Evolutionary conservation across 2,888 invertebrate genomes (phyloP), one percentile per base, ranked within the genome.

Genomic region (Melanostoma scalare): DNA sequence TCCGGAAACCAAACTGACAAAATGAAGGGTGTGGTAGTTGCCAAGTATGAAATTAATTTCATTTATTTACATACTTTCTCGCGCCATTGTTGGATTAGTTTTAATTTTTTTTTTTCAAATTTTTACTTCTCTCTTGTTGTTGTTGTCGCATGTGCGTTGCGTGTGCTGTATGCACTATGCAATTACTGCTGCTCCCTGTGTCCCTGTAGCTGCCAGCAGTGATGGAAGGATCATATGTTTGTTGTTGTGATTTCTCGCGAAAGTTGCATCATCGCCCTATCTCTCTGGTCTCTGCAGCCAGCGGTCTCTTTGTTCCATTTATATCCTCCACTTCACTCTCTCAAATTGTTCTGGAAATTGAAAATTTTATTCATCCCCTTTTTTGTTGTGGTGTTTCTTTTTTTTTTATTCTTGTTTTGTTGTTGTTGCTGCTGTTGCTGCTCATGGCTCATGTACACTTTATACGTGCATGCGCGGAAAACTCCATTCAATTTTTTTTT

Each of bases 11-110:
- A 1, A 20, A 20, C 20, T 72, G 42, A 36, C 67, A 48, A 73
- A 79, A 73, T 73, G 73, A 79, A 79, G 79, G 79, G 79, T 79
- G 79, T 79, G 79, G 79, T 79, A 79, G 79, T 79, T 73, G 73
- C 79, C 73, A 79, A 79, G 79, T 65, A 79, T 73, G 68, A 60
- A 73, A 73, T 53, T 73, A 38, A 46, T 68, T 74, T 68, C 71
- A 71, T 72, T 71, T 77, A 77, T 77, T 77, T 77, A 72, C 71
- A 71, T 78, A 63, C 71, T 71, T 46, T 72, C 44, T 56, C 10
- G 33, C 20, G 20, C 20, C 20, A 20, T 20, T 20, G 20, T 20
- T 20, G 20, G 20, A 20, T 20, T 20, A 20, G 20, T 20, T 20
- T 20, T 20, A 1, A 1, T 20, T 20, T 20, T 20, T 20, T 20